Percentiles rank a stretch among this genome's conserved stretches.
Conservation (phyloP, 2,797 vertebrate species). For the Gymnopithys bicolor region DNA sequence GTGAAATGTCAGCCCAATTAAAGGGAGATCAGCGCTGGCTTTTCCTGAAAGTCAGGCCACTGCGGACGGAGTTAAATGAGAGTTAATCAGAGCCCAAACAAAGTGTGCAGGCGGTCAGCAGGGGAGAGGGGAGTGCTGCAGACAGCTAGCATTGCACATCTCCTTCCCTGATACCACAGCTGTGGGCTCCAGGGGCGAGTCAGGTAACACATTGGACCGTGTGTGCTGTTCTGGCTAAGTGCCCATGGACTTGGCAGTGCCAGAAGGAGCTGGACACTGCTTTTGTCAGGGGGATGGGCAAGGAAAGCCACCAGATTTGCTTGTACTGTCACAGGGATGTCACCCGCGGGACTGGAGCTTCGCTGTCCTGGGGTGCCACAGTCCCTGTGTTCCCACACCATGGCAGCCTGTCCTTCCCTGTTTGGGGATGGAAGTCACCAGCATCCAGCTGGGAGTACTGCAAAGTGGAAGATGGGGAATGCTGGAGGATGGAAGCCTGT, state of each 20-base stretch:
- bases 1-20: slow-evolving; percentile 78
- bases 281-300: neutral
- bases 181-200: neutral
- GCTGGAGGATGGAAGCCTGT: accelerated
- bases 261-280: neutral
- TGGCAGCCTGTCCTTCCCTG: neutral
- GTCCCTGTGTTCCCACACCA: neutral
- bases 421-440: accelerated
- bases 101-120: neutral
- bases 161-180: accelerated
- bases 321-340: accelerated
- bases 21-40: slow-evolving; percentile 40
- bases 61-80: neutral
- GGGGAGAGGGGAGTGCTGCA: neutral
- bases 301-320: neutral
- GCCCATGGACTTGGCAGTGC: neutral
- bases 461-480: accelerated
- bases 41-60: slow-evolving; percentile 25
- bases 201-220: accelerated
- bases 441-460: accelerated
- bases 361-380: neutral
- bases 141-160: neutral
- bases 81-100: slow-evolving; percentile 15
- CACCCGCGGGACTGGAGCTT: accelerated
- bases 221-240: neutral